Evolutionary conservation across 2,888 invertebrate genomes (phyloP).

Genomic region (Adela reaumurella): DNA sequence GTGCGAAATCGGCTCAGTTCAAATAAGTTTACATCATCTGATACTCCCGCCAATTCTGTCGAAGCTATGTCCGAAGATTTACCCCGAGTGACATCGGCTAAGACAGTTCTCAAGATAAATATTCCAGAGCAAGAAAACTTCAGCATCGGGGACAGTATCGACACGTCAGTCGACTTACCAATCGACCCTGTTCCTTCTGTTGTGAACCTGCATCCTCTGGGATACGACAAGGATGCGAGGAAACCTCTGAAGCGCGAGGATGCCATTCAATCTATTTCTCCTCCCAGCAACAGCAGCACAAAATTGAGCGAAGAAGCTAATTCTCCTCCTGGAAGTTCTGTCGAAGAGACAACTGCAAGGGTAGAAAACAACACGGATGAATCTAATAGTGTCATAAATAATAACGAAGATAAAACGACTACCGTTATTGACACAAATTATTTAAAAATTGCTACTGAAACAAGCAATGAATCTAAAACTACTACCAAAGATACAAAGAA

Average conservation of each 20-base stretch:
- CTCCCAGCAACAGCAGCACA: constrained; percentile 43
- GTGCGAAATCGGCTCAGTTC: constrained; percentile 51
- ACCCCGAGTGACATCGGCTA: constrained; percentile 28
- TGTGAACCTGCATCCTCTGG: constrained; percentile 37
- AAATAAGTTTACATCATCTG: constrained; percentile 35
- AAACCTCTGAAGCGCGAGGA: constrained; percentile 49
- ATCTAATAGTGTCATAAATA: not conserved
- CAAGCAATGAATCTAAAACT: not conserved
- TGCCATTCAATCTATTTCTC: constrained; percentile 47
- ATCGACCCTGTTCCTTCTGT: constrained; percentile 36
- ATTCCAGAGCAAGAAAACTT: constrained; percentile 38
- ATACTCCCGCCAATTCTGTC: constrained; percentile 34
- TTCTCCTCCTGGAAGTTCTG: constrained; percentile 17
- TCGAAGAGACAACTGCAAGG: not conserved
- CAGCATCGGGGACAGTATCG: constrained; percentile 41
- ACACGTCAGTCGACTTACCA: constrained; percentile 41
- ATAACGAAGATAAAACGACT: not conserved
- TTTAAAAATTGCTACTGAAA: no score
- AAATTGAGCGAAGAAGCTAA: constrained; percentile 45
- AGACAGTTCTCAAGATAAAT: constrained; percentile 44
- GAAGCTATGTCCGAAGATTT: constrained; percentile 29
- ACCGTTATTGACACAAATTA: not conserved
- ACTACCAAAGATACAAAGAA: constrained; percentile 5
- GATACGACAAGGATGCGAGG: constrained; percentile 38
- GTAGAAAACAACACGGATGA: not conserved